Evolutionary conservation across 2,797 vertebrate species (phyloP), one percentile per base, ranked within the genome.

Genomic region (Anniella stebbinsi): DNA sequence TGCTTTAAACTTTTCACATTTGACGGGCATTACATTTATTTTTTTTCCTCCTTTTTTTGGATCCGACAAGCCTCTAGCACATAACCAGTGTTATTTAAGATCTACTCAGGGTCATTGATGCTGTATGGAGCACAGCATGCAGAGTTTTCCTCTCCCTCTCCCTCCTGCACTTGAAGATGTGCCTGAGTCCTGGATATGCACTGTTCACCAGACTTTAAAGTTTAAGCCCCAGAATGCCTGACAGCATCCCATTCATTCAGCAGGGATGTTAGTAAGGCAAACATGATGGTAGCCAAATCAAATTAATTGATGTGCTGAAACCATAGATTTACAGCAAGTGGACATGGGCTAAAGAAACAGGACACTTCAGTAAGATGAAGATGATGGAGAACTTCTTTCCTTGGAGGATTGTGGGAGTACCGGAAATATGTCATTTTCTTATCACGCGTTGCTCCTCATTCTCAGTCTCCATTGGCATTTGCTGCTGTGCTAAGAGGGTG

Each of bases 341-440:
- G 7, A 10, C 48, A 23, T 15, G 41, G 51, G 38, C 57, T 17
- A 23, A 23, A 63, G 36, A 12, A 69, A 69, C 36, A 45, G 45
- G 9, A 30, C 8, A 60, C 23, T 30, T 6, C 5, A 41, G 36
- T 63, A 30, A 30, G 36, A n/a, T 51, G 92, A 96, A 93, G 89
- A 87, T 87, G 93, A 93, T 91, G 87, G 70, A 82, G 60, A 6
- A 66, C 30, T 63, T 54, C 93, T 92, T 88, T 66, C 94, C 96
- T 97, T 83, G 93, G 95, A 94, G 94, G 93, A 96, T 92, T 96
- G 95, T 96, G 96, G 96, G 96, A 96, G 96, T 95, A 96, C 95
- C 95, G 96, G 97, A 97, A 97, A 97, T 97, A 97, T 96, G 96
- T 97, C 95, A 96, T 97, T 96, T 97, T 95, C 93, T 94, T 92